phyloP scores from a whole-genome alignment of 2,888 invertebrate species.

The Brassicogethes aeneus region DNA sequence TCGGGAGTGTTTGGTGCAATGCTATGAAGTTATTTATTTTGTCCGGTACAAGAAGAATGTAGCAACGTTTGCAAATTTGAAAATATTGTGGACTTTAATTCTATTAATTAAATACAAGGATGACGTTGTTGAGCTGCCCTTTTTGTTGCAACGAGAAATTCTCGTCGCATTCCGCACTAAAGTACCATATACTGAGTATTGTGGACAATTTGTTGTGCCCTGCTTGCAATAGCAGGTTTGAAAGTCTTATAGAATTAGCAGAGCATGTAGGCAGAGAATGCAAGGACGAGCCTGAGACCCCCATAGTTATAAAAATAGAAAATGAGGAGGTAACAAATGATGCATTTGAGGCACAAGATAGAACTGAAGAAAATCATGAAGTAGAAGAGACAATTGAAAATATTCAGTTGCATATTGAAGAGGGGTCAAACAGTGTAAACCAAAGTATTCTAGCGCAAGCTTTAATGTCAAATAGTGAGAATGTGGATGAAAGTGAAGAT shows the following conservation, averaged over 20 bases:
- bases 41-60: constrained; percentile 10
- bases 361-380: constrained; percentile 9
- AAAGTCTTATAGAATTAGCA: constrained; percentile 46
- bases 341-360: not conserved
- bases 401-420: not conserved
- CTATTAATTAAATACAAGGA: not conserved
- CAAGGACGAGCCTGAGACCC: constrained; percentile 10
- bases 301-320: constrained; percentile 1
- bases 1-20: constrained; percentile 12
- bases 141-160: constrained; percentile 58
- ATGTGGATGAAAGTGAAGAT: constrained; percentile 15
- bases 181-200: constrained; percentile 47
- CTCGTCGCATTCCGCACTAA: constrained; percentile 44
- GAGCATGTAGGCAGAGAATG: constrained; percentile 47
- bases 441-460: constrained; percentile 20
- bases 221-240: constrained; percentile 47
- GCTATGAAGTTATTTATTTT: constrained; percentile 32
- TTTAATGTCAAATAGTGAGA: constrained; percentile 14
- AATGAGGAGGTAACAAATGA: constrained; percentile 5
- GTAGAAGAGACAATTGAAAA: constrained; percentile 11
- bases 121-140: constrained; percentile 44
- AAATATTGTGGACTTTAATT: constrained; percentile 1
- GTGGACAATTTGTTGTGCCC: constrained; percentile 53
- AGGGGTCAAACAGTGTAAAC: constrained; percentile 4
- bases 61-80: constrained; percentile 4